A percentile compares a stretch with the other conserved stretches of the same genome.
Conservation (phyloP, 2,113 vertebrate species). For the Meleagris gallopavo region DNA sequence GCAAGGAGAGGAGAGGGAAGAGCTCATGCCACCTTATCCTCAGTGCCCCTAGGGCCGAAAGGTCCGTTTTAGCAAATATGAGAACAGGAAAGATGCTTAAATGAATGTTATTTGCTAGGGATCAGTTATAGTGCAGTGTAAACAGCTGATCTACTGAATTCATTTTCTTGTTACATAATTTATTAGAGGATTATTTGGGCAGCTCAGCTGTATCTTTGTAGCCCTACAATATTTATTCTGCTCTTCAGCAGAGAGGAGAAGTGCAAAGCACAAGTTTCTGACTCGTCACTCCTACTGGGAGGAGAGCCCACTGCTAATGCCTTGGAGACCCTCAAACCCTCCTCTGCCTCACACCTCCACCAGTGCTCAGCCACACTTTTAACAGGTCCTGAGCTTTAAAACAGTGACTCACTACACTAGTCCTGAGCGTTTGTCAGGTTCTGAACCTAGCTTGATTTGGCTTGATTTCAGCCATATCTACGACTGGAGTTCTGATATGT, state of each 20-base stretch:
- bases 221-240: background rate
- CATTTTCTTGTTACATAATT: background rate
- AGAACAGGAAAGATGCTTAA: background rate
- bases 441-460: background rate
- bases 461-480: background rate
- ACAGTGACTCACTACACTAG: background rate
- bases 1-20: background rate
- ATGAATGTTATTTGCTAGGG: background rate
- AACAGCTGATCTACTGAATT: constrained; percentile 2
- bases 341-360: background rate
- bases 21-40: background rate
- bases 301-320: background rate
- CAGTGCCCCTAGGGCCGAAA: background rate
- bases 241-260: background rate
- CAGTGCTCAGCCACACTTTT: background rate
- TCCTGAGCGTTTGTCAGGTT: background rate
- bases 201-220: background rate
- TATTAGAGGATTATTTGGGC: constrained; percentile 3
- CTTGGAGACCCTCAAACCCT: background rate
- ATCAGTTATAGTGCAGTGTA: background rate
- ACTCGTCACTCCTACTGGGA: background rate
- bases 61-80: background rate
- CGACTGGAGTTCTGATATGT: background rate
- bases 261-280: background rate
- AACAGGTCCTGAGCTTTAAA: background rate